Conservation (phyloP, 2,888 invertebrate species). For the Tholera decimalis region DNA sequence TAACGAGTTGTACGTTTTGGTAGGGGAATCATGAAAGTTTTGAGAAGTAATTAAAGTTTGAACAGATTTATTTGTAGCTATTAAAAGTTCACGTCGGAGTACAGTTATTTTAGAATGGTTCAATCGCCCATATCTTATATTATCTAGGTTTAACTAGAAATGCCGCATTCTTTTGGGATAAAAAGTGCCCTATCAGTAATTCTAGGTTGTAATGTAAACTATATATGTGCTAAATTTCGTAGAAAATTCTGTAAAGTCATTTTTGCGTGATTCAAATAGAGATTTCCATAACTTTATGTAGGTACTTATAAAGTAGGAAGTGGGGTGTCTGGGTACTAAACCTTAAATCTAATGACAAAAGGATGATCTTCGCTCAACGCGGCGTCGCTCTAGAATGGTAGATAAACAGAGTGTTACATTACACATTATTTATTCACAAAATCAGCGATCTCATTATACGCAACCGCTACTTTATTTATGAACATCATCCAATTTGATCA, state of each 20-base stretch:
- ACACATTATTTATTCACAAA: constrained; percentile 40
- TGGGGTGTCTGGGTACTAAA: too few relatives aligned
- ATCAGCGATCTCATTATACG: constrained; percentile 41
- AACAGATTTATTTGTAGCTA: not conserved
- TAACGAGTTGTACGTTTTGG: constrained; percentile 35
- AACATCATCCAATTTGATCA: constrained; percentile 62
- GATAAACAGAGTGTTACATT: constrained; percentile 1
- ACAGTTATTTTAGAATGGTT: not conserved
- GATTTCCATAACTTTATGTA: too few relatives aligned
- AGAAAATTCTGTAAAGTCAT: too few relatives aligned
- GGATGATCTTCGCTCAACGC: not conserved
- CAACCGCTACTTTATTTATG: constrained; percentile 56
- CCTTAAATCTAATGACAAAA: not conserved
- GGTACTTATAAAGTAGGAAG: too few relatives aligned
- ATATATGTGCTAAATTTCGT: too few relatives aligned
- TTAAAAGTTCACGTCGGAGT: not conserved
- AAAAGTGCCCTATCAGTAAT: too few relatives aligned
- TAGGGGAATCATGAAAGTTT: constrained; percentile 5
- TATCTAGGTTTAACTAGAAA: too few relatives aligned
- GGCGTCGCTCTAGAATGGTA: not conserved
- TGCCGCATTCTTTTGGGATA: too few relatives aligned
- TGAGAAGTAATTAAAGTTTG: not conserved
- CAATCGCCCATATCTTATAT: too few relatives aligned
- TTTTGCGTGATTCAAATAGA: too few relatives aligned
- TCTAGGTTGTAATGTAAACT: too few relatives aligned